A percentile compares a stretch with the other conserved stretches of the same genome.
phyloP scores from a whole-genome alignment of 2,113 vertebrate species.

The Neogale vison region DNA sequence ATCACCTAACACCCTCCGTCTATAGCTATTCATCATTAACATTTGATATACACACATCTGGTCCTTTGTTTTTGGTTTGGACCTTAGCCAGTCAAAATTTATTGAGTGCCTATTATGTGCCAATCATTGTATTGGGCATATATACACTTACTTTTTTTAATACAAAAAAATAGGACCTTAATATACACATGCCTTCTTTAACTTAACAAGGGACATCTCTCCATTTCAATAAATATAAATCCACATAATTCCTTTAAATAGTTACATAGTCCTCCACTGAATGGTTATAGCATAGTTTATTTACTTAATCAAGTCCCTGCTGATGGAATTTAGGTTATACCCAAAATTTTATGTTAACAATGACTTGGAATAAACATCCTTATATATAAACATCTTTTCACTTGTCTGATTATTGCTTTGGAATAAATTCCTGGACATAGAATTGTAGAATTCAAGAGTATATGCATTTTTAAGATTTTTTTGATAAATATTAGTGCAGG shows the following conservation, averaged over 20 bases:
- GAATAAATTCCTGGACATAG: neutral
- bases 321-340: neutral
- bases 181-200: neutral
- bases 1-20: neutral
- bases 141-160: neutral
- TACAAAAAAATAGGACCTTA: neutral
- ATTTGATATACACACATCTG: neutral
- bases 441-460: neutral
- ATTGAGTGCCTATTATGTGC: neutral
- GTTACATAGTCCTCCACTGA: neutral
- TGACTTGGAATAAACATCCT: conserved; percentile 20
- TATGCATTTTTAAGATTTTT: conserved; percentile 33
- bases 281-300: neutral
- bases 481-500: conserved; percentile 12
- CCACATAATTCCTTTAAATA: neutral
- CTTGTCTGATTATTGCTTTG: neutral
- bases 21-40: neutral
- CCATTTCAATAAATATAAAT: neutral
- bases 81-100: neutral
- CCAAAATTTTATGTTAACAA: neutral
- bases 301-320: neutral
- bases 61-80: neutral
- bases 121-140: neutral
- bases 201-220: neutral
- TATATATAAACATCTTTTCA: neutral